Conservation (phyloP, 2,113 vertebrate genomes). For the Rhinolophus sinicus region DNA sequence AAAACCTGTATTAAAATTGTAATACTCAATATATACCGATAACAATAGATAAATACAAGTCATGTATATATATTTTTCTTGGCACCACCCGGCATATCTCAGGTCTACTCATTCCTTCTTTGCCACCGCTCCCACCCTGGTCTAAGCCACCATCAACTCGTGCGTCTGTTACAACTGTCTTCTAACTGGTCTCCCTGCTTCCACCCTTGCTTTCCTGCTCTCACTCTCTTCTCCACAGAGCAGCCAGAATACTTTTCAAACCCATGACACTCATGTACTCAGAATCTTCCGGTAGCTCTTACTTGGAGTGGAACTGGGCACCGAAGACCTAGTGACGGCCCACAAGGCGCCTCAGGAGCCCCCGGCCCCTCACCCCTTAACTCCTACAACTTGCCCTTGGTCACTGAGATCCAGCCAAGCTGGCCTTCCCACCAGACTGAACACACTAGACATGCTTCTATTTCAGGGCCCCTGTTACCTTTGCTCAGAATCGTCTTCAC, state of each 20-base stretch:
- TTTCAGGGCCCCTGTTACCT: background rate
- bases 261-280: background rate
- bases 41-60: too few species aligned
- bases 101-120: background rate
- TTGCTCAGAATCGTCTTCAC: background rate
- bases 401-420: background rate
- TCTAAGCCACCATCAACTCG: background rate
- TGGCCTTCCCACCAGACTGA: background rate
- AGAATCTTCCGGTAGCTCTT: background rate
- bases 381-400: background rate
- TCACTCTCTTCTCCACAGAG: background rate
- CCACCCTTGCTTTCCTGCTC: background rate
- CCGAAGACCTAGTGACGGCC: background rate
- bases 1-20: too few species aligned
- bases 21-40: too few species aligned
- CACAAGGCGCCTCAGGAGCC: background rate
- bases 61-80: too few species aligned
- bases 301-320: background rate
- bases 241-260: background rate
- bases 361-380: background rate
- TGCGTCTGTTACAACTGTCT: background rate
- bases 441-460: fast-evolving
- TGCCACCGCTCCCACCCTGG: background rate
- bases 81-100: background rate
- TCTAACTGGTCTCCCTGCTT: background rate